Conservation (phyloP, 2,888 invertebrate genomes). For the Drosophila kambysellisi region DNA sequence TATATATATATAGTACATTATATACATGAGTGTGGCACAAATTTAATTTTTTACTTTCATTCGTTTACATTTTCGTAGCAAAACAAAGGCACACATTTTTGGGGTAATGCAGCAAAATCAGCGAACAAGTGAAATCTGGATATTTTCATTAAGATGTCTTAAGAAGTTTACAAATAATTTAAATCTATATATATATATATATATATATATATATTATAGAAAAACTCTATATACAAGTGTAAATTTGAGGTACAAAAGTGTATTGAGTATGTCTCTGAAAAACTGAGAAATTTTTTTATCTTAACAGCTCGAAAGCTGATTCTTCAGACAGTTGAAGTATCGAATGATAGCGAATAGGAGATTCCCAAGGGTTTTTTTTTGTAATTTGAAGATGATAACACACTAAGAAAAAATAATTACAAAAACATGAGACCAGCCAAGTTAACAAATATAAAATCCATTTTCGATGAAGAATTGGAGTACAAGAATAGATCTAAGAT, state of each 20-base stretch:
- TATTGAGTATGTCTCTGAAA: background rate
- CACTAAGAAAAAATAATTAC: background rate
- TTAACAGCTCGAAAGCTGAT: constrained; percentile 13
- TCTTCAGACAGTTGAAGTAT: constrained; percentile 16
- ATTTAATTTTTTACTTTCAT: constrained; percentile 3
- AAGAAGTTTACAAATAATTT: background rate
- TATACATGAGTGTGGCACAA: constrained; percentile 11
- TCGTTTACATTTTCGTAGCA: constrained; percentile 39
- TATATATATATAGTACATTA: constrained; percentile 8
- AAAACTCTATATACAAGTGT: background rate
- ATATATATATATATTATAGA: background rate
- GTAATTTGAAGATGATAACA: constrained; percentile 2
- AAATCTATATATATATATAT: too few relatives aligned
- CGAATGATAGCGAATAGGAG: background rate
- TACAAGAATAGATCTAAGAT: background rate
- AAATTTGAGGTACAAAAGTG: background rate
- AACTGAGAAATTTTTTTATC: constrained; percentile 12
- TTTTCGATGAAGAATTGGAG: background rate
- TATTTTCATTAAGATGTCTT: background rate
- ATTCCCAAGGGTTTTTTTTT: constrained; percentile 2
- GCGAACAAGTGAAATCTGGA: background rate
- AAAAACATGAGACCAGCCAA: background rate
- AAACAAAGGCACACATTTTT: constrained; percentile 16
- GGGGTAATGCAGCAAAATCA: background rate
- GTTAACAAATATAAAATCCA: background rate